Evolutionary conservation across 1,140 invertebrate genomes (phyloP), one percentile per base, ranked within the genome.

Genomic region (Matsumurasca onukii): DNA sequence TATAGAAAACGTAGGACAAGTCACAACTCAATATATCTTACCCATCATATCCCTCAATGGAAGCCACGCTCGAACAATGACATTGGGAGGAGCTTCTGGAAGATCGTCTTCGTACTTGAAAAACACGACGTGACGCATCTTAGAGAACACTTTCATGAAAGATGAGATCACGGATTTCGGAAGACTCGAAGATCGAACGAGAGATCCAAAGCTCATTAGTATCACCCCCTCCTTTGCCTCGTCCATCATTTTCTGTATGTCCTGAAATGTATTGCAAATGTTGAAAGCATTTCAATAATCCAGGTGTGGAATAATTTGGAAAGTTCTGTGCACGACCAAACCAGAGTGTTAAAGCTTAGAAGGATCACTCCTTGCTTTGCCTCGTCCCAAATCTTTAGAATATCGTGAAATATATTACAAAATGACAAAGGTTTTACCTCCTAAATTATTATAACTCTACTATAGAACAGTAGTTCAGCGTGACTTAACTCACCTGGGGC

Each of bases 261-360:
- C n/a, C n/a, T n/a, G n/a, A n/a, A n/a, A n/a, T n/a, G n/a, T n/a
- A n/a, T n/a, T n/a, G n/a, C n/a, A n/a, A n/a, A n/a, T n/a, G n/a
- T n/a, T n/a, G n/a, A n/a, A n/a, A n/a, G n/a, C n/a, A n/a, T n/a
- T n/a, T n/a, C n/a, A n/a, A n/a, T n/a, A n/a, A n/a, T n/a, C n/a
- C n/a, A n/a, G n/a, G n/a, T n/a, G n/a, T n/a, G n/a, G n/a, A n/a
- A n/a, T n/a, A n/a, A n/a, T n/a, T n/a, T n/a, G n/a, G n/a, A n/a
- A n/a, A n/a, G n/a, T n/a, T n/a, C n/a, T n/a, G n/a, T n/a, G n/a
- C n/a, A n/a, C n/a, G n/a, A n/a, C n/a, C n/a, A n/a, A n/a, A 84
- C 76, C 29, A 82, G 75, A 1, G 80, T 80, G 24, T 84, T 84
- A 65, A 86, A 74, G 65, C 79, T 82, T 67, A 86, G 82, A 66